Conservation (phyloP, 2,113 vertebrate species). For the Machaerirhynchus nigripectus region DNA sequence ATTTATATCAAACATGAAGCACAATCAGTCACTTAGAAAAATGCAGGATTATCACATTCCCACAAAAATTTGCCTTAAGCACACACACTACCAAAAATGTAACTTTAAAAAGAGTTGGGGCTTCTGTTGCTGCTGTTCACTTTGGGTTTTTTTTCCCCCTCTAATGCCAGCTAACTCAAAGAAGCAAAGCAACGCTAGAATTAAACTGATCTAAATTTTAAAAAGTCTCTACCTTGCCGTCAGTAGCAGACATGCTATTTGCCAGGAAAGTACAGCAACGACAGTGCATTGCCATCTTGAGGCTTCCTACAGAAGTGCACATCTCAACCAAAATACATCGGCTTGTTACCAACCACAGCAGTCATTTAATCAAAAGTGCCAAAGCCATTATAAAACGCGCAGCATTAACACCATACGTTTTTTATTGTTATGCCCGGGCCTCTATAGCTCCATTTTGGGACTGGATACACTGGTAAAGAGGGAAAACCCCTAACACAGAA, state of each 20-base stretch:
- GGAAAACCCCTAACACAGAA: neutral
- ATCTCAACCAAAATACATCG: neutral
- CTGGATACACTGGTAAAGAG: neutral
- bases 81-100: neutral
- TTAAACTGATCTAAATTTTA: neutral
- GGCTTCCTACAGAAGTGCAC: conserved; percentile 11
- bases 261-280: neutral
- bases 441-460: neutral
- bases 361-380: neutral
- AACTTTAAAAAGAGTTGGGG: neutral
- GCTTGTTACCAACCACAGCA: neutral
- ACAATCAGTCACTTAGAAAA: neutral
- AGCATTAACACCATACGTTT: neutral
- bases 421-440: neutral
- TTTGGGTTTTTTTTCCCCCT: accelerated
- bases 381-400: neutral
- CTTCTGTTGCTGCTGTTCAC: neutral
- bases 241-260: accelerated
- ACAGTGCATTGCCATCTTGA: conserved; percentile 50
- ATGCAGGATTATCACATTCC: neutral
- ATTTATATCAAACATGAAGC: neutral
- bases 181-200: neutral
- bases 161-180: neutral
- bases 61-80: neutral
- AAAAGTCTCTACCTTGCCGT: neutral